Conservation (phyloP, 2,888 invertebrate genomes). For the Choreutis nemorana region DNA sequence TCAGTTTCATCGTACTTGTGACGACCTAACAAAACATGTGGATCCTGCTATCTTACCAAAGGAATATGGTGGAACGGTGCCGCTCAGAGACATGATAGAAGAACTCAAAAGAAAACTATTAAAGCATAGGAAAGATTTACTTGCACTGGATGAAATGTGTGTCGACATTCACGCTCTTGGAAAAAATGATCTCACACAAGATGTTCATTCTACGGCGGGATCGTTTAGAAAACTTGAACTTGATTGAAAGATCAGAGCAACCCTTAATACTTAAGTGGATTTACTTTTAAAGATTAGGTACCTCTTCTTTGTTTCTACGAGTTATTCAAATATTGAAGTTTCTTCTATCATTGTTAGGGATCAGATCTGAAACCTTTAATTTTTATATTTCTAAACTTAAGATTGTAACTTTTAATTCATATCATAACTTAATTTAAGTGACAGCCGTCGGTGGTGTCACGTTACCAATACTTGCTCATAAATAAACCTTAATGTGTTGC, state of each 20-base stretch:
- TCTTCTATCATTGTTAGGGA: too few species aligned
- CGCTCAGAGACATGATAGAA: slow-evolving; percentile 82
- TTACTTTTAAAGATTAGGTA: too few species aligned
- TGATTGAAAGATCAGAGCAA: too few species aligned
- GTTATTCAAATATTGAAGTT: too few species aligned
- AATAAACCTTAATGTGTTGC: too few species aligned
- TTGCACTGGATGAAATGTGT: slow-evolving; percentile 79
- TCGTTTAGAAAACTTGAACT: slow-evolving; percentile 86
- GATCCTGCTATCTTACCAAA: slow-evolving; percentile 81
- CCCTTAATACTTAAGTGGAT: too few species aligned
- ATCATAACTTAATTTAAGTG: too few species aligned
- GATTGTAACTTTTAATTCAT: too few species aligned
- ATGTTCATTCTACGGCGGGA: slow-evolving; percentile 80
- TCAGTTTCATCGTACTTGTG: slow-evolving; percentile 77
- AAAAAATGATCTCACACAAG: slow-evolving; percentile 70
- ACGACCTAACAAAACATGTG: slow-evolving; percentile 75
- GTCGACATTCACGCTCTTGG: slow-evolving; percentile 72
- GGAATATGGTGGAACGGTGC: slow-evolving; percentile 88
- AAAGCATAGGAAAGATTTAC: slow-evolving; percentile 69
- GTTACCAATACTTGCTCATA: too few species aligned
- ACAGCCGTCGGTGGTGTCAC: slow-evolving; percentile 62
- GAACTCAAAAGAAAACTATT: slow-evolving; percentile 72
- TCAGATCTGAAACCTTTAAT: too few species aligned
- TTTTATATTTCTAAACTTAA: too few species aligned
- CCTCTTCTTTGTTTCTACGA: too few species aligned